A percentile compares a stretch with the other conserved stretches of the same genome.
These are phyloP conservation scores for Sarcophilus harrisii DNA, from an alignment of 2,797 vertebrate genomes.

Conservation along the genomic window DNA sequence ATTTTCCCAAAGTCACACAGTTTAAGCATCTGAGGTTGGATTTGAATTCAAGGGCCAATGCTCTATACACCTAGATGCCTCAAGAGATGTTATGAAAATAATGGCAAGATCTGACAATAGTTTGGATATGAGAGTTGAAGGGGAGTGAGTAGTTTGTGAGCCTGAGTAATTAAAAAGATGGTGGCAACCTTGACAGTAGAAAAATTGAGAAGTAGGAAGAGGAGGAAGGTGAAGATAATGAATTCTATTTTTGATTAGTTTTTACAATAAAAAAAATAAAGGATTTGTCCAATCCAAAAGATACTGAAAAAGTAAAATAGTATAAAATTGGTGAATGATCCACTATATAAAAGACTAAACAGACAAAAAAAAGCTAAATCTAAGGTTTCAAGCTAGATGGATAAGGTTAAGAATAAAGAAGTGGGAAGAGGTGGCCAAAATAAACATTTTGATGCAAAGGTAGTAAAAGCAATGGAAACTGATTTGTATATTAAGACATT, in stretches of 20 bases:
- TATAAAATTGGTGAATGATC: background rate
- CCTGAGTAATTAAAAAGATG: background rate
- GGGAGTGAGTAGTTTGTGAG: background rate
- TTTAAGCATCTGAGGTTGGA: background rate
- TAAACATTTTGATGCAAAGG: conserved; percentile 20
- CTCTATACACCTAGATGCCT: background rate
- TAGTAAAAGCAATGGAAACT: conserved; percentile 42
- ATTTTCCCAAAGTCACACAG: background rate
- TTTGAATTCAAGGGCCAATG: background rate
- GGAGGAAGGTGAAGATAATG: background rate
- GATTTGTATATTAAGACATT: conserved; percentile 34
- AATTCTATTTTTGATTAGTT: background rate
- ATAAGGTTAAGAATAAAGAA: conserved; percentile 26
- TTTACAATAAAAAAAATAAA: background rate
- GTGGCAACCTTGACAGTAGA: background rate
- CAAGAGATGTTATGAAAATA: background rate
- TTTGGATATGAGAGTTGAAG: background rate
- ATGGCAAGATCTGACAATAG: background rate
- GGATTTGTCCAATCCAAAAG: background rate
- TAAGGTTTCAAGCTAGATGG: background rate
- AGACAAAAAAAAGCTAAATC: background rate
- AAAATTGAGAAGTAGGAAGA: background rate
- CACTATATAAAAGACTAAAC: background rate
- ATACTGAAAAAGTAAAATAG: conserved; percentile 10
- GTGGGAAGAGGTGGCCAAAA: background rate